A percentile compares a stretch with the other conserved stretches of the same genome.
Conservation (phyloP, 2,113 vertebrate genomes). For the Camelus dromedarius region DNA sequence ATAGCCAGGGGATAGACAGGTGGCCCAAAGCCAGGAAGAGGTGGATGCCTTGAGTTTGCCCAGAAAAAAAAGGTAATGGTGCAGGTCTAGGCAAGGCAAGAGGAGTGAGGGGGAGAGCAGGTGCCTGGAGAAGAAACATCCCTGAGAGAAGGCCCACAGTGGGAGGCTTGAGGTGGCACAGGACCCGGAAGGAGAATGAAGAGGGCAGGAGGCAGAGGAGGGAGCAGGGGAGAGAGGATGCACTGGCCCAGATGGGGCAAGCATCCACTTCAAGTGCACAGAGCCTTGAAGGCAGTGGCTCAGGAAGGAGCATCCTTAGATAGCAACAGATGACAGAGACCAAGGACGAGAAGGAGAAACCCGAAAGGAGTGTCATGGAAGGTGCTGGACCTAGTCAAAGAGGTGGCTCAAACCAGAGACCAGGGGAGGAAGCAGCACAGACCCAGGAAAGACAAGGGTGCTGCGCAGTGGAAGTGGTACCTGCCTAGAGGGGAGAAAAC, state of each 20-base stretch:
- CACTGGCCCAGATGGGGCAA: background rate
- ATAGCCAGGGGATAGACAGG: background rate
- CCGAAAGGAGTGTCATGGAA: background rate
- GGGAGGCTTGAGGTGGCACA: background rate
- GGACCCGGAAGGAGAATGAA: background rate
- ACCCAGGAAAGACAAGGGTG: background rate
- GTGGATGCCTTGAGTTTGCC: background rate
- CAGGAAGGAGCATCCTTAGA: background rate
- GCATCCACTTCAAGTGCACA: too few species aligned
- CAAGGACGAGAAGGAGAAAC: background rate
- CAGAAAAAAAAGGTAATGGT: background rate
- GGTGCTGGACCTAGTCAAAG: background rate
- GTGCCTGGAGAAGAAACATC: background rate
- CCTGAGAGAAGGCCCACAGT: background rate
- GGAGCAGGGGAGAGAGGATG: rapidly evolving
- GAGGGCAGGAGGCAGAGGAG: too few species aligned
- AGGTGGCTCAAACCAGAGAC: background rate
- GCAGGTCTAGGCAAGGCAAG: background rate
- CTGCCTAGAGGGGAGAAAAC: background rate
- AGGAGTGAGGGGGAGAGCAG: background rate
- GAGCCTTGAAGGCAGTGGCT: background rate
- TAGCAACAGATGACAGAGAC: background rate
- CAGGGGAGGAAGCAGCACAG: background rate
- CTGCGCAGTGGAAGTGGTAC: background rate
- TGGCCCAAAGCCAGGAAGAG: background rate